Conservation (phyloP, 2,888 invertebrate genomes). For the Melangyna quadrimaculata region DNA sequence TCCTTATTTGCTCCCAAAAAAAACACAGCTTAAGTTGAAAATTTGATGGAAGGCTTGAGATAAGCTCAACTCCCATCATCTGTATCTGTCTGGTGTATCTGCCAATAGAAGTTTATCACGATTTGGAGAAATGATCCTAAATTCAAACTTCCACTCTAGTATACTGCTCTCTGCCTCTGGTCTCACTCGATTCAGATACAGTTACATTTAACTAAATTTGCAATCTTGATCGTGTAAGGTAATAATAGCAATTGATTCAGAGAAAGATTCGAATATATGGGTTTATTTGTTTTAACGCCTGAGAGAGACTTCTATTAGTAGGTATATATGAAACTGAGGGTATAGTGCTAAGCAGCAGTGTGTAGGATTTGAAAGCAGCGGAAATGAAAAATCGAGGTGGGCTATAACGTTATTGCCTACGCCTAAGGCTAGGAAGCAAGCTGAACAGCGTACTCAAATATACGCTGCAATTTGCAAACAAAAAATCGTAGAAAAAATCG, state of each 20-base stretch:
- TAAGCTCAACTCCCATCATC: conserved; percentile 51
- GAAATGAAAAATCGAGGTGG: conserved; percentile 56
- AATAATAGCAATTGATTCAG: conserved; percentile 67
- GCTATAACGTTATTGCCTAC: conserved; percentile 45
- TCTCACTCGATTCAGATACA: conserved; percentile 15
- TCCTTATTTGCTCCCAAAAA: conserved; percentile 48
- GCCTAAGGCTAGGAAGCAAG: conserved; percentile 31
- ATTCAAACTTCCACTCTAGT: neutral
- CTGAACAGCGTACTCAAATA: conserved; percentile 1
- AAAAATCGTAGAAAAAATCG: neutral
- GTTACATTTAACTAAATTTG: conserved; percentile 48
- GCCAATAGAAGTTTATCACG: conserved; percentile 28
- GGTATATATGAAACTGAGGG: neutral
- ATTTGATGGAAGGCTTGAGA: conserved; percentile 66
- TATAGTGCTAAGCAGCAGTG: neutral
- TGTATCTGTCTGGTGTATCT: conserved; percentile 44
- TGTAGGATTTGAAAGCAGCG: conserved; percentile 61
- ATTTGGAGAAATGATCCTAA: conserved; percentile 47
- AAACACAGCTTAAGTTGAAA: conserved; percentile 61
- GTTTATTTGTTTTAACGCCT: conserved; percentile 69
- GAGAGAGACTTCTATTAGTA: too few species aligned
- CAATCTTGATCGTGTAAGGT: conserved; percentile 49
- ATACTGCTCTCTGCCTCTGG: conserved; percentile 7
- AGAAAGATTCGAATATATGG: conserved; percentile 38
- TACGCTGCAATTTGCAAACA: neutral